Conservation (phyloP, 2,797 vertebrate species). For the Salarias fasciatus region DNA sequence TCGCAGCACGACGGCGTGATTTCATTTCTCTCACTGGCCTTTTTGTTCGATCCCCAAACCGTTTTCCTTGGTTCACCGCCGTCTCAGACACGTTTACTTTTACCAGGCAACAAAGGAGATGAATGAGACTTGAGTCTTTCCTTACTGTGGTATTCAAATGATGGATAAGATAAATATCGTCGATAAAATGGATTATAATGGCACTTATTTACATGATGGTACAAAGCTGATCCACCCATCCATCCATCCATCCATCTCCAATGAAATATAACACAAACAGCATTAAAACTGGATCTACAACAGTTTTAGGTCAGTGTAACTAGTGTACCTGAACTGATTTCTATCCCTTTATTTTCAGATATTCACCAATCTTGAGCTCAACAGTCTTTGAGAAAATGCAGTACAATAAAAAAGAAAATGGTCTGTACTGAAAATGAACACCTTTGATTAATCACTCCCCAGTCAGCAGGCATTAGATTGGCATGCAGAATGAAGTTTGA, state of each 20-base stretch:
- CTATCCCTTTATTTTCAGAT: not conserved
- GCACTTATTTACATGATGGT: no score
- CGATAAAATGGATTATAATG: not conserved
- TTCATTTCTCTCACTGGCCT: not conserved
- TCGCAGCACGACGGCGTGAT: not conserved
- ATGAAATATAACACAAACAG: not conserved
- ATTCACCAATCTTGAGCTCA: conserved; percentile 1
- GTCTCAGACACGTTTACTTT: not conserved
- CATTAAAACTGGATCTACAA: not conserved
- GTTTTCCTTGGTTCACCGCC: not conserved
- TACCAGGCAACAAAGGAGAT: not conserved
- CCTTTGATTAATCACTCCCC: not conserved
- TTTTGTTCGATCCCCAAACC: not conserved
- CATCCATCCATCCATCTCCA: no score
- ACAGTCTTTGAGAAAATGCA: not conserved
- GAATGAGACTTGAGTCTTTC: not conserved
- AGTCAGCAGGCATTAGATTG: not conserved
- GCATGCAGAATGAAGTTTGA: conserved; percentile 1
- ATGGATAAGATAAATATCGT: not conserved
- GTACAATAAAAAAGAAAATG: conserved; percentile 2
- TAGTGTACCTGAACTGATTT: not conserved
- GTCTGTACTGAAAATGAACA: conserved; percentile 1
- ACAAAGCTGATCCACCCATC: no score
- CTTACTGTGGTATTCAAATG: not conserved
- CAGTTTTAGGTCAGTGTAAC: not conserved